Evolutionary conservation across 2,113 vertebrate genomes (phyloP).

Genomic region (Siniperca knerii): DNA sequence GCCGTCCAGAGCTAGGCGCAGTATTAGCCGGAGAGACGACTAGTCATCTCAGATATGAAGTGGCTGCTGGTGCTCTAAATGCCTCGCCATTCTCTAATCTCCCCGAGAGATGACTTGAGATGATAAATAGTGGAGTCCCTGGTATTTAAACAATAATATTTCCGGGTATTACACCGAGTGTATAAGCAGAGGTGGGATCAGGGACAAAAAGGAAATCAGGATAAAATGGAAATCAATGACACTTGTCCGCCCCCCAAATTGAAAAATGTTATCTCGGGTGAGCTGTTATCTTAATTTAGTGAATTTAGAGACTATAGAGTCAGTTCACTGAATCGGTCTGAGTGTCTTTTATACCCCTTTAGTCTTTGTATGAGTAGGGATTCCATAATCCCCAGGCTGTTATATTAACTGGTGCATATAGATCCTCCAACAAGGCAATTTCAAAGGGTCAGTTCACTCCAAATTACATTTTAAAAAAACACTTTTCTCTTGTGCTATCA

Average conservation of each 20-base stretch:
- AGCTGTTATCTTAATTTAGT: conserved; percentile 48
- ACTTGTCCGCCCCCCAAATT: conserved; percentile 42
- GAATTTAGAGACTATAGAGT: conserved; percentile 29
- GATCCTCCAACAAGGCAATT: conserved; percentile 7
- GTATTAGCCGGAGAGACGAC: conserved; percentile 35
- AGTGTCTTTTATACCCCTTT: conserved; percentile 15
- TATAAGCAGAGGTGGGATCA: conserved; percentile 26
- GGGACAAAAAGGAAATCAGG: conserved; percentile 21
- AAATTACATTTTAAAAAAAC: background rate
- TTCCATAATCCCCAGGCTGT: conserved; percentile 16
- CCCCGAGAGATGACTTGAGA: conserved; percentile 31
- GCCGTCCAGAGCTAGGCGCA: conserved; percentile 46
- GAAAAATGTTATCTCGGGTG: conserved; percentile 47
- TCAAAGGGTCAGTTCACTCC: background rate
- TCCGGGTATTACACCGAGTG: conserved; percentile 8
- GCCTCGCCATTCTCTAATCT: conserved; percentile 34
- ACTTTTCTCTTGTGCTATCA: background rate
- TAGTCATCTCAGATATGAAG: conserved; percentile 50
- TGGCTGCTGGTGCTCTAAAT: conserved; percentile 40
- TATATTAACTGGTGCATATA: conserved; percentile 9
- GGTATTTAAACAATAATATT: conserved; percentile 48
- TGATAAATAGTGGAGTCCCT: conserved; percentile 36
- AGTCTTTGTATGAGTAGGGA: conserved; percentile 12
- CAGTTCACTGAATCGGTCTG: background rate
- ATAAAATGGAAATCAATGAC: conserved; percentile 58